These are phyloP conservation scores for Porites lutea DNA, from an alignment of 64 coral and sea anemone species.

Conservation along the genomic window DNA sequence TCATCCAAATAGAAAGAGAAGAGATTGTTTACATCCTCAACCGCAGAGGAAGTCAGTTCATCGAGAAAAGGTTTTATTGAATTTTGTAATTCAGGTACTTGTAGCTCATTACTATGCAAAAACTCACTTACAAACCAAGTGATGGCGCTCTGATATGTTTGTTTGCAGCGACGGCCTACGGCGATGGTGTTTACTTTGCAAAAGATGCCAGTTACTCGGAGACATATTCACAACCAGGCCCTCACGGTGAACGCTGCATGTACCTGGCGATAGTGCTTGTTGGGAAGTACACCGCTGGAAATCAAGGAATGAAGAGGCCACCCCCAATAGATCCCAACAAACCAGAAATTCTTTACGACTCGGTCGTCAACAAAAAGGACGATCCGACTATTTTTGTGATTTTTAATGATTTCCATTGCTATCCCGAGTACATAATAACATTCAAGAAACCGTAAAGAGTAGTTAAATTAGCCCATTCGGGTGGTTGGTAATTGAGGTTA, in stretches of 20 bases:
- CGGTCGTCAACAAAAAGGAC: slow-evolving; percentile 1
- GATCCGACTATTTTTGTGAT: slow-evolving; percentile 40
- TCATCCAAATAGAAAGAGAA: too few relatives aligned
- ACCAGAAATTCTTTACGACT: slow-evolving; percentile 52
- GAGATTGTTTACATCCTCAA: too few relatives aligned
- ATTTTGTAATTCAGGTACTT: too few relatives aligned
- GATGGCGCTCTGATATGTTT: too few relatives aligned
- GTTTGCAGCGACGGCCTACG: neutral
- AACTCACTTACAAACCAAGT: too few relatives aligned
- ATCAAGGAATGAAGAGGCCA: neutral
- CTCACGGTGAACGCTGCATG: slow-evolving; percentile 17
- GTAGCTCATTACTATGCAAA: too few relatives aligned
- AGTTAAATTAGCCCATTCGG: neutral
- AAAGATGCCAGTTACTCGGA: slow-evolving; percentile 9
- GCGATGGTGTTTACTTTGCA: slow-evolving; percentile 59
- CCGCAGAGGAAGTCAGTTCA: too few relatives aligned
- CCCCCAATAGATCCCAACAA: neutral
- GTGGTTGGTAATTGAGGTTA: too few relatives aligned
- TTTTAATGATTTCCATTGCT: slow-evolving; percentile 41
- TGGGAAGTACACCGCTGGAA: slow-evolving; percentile 16
- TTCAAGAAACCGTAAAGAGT: neutral
- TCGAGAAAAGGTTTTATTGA: too few relatives aligned
- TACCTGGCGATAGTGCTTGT: slow-evolving; percentile 43
- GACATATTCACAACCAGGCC: neutral
- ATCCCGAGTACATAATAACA: slow-evolving; percentile 41